Evolutionary conservation across 2,888 invertebrate species (phyloP).

Genomic region (Mesorhabditis spiculigera): DNA sequence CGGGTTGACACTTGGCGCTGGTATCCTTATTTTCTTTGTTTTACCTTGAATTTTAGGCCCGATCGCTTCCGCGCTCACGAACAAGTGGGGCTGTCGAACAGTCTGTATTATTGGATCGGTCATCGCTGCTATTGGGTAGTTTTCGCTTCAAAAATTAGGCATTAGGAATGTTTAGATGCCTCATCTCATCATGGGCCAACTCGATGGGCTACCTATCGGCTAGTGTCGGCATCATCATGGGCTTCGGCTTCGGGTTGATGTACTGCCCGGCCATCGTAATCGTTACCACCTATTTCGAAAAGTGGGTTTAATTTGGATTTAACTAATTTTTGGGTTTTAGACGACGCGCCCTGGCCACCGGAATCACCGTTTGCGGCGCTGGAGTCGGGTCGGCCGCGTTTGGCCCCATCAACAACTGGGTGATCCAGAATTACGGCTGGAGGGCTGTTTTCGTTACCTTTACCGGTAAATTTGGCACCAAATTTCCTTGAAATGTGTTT

Average conservation of each 20-base stretch:
- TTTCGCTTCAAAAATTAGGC: neutral
- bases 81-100: conserved; percentile 84
- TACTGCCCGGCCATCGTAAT: conserved; percentile 96
- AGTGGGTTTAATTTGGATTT: conserved; percentile 68
- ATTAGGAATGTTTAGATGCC: conserved; percentile 65
- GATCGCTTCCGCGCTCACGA: conserved; percentile 87
- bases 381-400: conserved; percentile 91
- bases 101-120: conserved; percentile 84
- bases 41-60: conserved; percentile 64
- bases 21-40: conserved; percentile 18
- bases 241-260: conserved; percentile 90
- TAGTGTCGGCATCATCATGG: conserved; percentile 88
- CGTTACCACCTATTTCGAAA: conserved; percentile 95
- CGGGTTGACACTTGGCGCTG: conserved; percentile 85
- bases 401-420: conserved; percentile 66
- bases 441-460: conserved; percentile 81
- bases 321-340: conserved; percentile 56
- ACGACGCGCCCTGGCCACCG: conserved; percentile 83
- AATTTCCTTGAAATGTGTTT: neutral
- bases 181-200: conserved; percentile 76
- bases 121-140: conserved; percentile 68
- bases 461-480: conserved; percentile 65
- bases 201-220: conserved; percentile 81
- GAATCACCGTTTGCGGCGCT: conserved; percentile 90
- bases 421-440: conserved; percentile 78